Conservation (phyloP, 2,113 vertebrate genomes). For the Malurus elegans region DNA sequence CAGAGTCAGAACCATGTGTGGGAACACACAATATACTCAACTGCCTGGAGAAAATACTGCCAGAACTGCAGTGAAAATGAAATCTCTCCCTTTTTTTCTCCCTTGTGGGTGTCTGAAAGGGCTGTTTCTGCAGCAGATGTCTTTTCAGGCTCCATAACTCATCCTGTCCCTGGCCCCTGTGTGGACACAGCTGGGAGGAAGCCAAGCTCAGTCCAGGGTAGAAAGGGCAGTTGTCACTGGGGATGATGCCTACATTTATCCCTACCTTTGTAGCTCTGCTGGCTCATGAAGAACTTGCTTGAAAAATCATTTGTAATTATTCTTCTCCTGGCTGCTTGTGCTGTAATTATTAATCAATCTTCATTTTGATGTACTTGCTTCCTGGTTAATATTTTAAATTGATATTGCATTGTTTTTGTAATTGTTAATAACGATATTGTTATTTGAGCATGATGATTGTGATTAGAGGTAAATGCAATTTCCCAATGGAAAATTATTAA, state of each 20-base stretch:
- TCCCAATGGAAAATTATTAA: not conserved
- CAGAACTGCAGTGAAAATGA: not conserved
- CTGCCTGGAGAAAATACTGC: not conserved
- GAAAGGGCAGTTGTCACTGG: not conserved
- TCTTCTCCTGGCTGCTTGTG: not conserved
- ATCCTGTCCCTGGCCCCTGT: not conserved
- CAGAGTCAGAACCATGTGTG: not conserved
- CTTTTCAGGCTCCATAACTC: not conserved
- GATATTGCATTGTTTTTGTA: constrained; percentile 24
- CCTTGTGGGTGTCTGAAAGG: not conserved
- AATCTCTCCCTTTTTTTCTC: not conserved
- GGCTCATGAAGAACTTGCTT: not conserved
- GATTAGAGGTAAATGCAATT: constrained; percentile 29
- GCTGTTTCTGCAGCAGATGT: not conserved
- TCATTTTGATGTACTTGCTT: constrained; percentile 13
- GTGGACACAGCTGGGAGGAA: not conserved
- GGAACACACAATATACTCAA: not conserved
- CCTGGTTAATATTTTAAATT: constrained; percentile 26
- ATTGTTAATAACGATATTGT: constrained; percentile 32
- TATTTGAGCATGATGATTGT: constrained; percentile 17
- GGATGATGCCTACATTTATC: not conserved
- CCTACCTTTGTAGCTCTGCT: not conserved
- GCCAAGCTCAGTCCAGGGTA: not conserved
- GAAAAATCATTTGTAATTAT: constrained; percentile 15
- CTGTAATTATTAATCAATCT: constrained; percentile 54